Conservation (phyloP, 2,113 vertebrate genomes). For the Protomyctophum bolini region DNA sequence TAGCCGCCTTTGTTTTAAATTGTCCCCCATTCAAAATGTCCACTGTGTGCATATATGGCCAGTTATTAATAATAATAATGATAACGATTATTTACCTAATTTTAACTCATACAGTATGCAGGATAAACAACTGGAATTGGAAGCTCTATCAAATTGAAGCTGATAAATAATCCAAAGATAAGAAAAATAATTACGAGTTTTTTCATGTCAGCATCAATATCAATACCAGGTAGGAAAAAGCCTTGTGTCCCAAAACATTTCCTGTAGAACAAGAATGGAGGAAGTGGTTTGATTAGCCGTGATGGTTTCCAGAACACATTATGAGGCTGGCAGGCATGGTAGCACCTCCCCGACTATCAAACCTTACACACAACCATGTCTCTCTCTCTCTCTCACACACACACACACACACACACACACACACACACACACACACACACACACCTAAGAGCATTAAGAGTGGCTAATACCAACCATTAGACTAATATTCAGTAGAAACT, state of each 20-base stretch:
- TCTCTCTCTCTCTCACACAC: too few species aligned
- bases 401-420: not conserved
- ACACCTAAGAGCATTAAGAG: not conserved
- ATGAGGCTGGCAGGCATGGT: conserved; percentile 16
- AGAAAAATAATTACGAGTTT: not conserved
- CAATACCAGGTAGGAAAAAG: not conserved
- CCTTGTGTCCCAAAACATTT: conserved; percentile 21
- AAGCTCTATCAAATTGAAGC: too few species aligned
- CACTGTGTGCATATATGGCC: too few species aligned
- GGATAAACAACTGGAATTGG: too few species aligned
- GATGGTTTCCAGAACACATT: conserved; percentile 49
- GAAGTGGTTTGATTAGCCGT: conserved; percentile 39
- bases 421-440: not conserved
- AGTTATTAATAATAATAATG: too few species aligned
- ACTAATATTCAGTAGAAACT: conserved; percentile 19
- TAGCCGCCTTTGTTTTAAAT: too few species aligned
- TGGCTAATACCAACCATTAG: not conserved
- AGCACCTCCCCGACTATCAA: conserved; percentile 11
- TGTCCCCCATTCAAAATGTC: too few species aligned
- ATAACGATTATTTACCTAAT: too few species aligned
- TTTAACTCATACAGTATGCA: too few species aligned
- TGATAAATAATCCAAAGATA: too few species aligned
- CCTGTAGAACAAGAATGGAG: conserved; percentile 49
- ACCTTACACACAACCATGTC: not conserved
- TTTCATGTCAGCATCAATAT: not conserved